A percentile compares a stretch with the other conserved stretches of the same genome.
Evolutionary conservation across 2,797 vertebrate species (phyloP).

Genomic region (Ptychobarbus kaznakovi): DNA sequence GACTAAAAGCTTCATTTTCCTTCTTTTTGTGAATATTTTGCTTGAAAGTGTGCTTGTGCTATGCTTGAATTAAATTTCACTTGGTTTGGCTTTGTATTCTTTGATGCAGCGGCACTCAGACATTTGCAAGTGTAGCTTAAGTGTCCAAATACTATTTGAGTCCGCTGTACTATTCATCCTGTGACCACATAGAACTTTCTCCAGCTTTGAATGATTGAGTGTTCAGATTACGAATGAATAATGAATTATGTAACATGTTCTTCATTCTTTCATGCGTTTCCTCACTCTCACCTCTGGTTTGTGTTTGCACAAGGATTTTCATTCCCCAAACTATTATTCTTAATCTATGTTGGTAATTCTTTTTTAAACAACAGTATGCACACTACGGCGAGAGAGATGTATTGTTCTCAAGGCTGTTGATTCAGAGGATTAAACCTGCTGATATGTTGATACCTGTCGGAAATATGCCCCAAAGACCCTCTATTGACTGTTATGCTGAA

Average conservation of each 20-base stretch:
- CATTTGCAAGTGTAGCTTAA: neutral
- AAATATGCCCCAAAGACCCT: slow-evolving; percentile 1
- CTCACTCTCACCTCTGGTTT: slow-evolving; percentile 12
- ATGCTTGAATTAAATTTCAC: neutral
- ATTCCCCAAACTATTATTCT: slow-evolving; percentile 18
- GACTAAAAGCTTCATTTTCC: neutral
- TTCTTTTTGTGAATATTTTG: neutral
- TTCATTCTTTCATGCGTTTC: neutral
- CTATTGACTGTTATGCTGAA: neutral
- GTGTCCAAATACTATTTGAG: neutral
- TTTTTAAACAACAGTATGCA: neutral
- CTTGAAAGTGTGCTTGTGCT: neutral
- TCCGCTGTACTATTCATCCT: neutral
- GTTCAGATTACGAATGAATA: slow-evolving; percentile 26
- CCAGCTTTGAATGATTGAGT: neutral
- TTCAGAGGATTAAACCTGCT: slow-evolving; percentile 34
- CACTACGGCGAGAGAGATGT: neutral
- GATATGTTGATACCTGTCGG: slow-evolving; percentile 21
- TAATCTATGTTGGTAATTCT: neutral
- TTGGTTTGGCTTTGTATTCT: neutral
- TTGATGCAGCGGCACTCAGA: neutral
- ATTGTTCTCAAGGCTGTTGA: neutral
- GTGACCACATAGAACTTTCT: neutral
- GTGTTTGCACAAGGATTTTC: slow-evolving; percentile 12
- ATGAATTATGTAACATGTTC: slow-evolving; percentile 2